Conservation (phyloP, 2,113 vertebrate species). For the Crotophaga sulcirostris region DNA sequence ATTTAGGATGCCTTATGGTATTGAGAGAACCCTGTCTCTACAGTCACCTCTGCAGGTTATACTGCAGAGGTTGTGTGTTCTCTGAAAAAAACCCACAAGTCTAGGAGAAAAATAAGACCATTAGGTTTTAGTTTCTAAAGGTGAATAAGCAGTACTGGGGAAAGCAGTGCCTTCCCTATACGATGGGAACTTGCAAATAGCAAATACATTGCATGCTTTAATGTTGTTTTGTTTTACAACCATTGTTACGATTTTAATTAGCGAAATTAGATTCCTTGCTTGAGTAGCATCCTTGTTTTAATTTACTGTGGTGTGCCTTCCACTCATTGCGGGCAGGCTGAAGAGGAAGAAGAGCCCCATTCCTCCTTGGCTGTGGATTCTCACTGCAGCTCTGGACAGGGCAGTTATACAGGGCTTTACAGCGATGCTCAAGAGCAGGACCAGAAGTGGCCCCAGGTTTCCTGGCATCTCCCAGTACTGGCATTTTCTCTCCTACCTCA, state of each 20-base stretch:
- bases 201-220: background rate
- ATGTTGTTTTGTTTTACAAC: conserved; percentile 9
- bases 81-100: background rate
- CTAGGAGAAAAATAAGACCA: background rate
- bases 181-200: background rate
- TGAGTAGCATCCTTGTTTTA: conserved; percentile 27
- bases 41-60: background rate
- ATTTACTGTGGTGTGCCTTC: background rate
- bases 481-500: background rate
- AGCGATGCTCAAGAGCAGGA: background rate
- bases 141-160: background rate
- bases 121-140: background rate
- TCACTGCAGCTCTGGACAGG: background rate
- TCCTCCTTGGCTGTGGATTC: background rate
- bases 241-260: background rate
- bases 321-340: rapidly evolving
- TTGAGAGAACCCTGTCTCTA: background rate
- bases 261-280: conserved; percentile 1
- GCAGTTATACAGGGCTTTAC: background rate
- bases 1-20: background rate
- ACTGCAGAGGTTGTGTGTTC: background rate
- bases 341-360: background rate
- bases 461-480: background rate
- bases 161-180: background rate
- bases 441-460: background rate